Evolutionary conservation across 2,113 vertebrate species (phyloP).

Genomic region (Gulo gulo): DNA sequence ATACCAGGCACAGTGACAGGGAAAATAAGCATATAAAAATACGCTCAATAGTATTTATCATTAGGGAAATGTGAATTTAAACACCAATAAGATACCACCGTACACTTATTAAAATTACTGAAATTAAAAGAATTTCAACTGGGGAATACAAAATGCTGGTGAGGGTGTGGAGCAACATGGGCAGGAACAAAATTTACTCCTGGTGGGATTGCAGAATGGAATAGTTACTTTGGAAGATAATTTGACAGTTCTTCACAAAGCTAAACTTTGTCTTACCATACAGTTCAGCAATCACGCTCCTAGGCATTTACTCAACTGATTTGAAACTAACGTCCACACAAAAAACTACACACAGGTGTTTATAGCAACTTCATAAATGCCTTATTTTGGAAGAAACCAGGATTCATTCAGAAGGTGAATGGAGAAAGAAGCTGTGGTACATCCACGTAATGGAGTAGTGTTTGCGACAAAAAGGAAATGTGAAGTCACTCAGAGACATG

Average conservation of each 20-base stretch:
- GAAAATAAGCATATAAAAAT: neutral
- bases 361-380: neutral
- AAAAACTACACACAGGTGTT: neutral
- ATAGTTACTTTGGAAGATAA: neutral
- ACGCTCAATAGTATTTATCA: neutral
- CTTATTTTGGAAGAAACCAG: neutral
- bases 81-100: neutral
- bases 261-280: neutral
- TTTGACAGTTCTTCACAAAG: neutral
- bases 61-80: neutral
- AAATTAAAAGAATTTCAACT: neutral
- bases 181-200: neutral
- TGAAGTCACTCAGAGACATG: neutral
- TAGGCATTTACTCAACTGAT: neutral
- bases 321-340: neutral
- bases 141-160: neutral
- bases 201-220: neutral
- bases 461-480: neutral
- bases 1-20: neutral
- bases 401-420: neutral
- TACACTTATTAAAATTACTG: neutral
- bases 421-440: neutral
- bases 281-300: neutral
- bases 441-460: neutral
- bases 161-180: neutral